These are phyloP conservation scores for Arctopsyche grandis DNA, from an alignment of 1,140 invertebrate genomes.

Conservation along the genomic window DNA sequence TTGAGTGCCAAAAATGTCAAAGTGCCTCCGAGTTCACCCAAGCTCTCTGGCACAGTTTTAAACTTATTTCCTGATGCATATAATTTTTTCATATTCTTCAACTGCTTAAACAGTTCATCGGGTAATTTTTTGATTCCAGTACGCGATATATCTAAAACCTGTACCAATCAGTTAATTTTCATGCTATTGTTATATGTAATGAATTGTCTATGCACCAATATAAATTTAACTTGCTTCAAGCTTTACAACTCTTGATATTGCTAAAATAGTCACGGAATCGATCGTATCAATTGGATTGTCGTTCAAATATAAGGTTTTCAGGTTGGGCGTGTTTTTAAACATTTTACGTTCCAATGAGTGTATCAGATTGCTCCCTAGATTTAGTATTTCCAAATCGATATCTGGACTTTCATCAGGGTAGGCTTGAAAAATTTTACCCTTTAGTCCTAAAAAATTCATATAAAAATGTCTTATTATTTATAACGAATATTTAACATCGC, in stretches of 20 bases:
- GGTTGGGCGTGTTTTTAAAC: conserved; percentile 75
- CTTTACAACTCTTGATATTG: conserved; percentile 68
- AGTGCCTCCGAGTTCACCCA: conserved; percentile 63
- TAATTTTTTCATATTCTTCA: conserved; percentile 64
- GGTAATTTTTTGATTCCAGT: conserved; percentile 67
- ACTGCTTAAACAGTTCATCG: conserved; percentile 60
- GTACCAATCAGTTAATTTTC: conserved; percentile 32
- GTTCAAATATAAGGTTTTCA: conserved; percentile 73
- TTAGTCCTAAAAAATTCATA: conserved; percentile 71
- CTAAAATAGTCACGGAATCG: conserved; percentile 69
- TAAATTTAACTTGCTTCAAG: conserved; percentile 66
- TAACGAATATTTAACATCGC: no score
- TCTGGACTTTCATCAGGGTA: conserved; percentile 69
- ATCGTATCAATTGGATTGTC: conserved; percentile 75
- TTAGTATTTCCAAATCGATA: conserved; percentile 71
- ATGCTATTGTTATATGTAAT: neutral
- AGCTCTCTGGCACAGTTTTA: conserved; percentile 65
- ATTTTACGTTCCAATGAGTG: conserved; percentile 73
- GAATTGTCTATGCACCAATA: no score
- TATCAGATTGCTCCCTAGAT: conserved; percentile 75
- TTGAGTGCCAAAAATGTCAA: conserved; percentile 68
- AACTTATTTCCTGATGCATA: conserved; percentile 70
- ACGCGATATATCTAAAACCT: conserved; percentile 70
- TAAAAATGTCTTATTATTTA: conserved; percentile 38
- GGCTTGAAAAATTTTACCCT: conserved; percentile 70